phyloP scores from a whole-genome alignment of 2,888 invertebrate species.

The Drosophila merina region DNA sequence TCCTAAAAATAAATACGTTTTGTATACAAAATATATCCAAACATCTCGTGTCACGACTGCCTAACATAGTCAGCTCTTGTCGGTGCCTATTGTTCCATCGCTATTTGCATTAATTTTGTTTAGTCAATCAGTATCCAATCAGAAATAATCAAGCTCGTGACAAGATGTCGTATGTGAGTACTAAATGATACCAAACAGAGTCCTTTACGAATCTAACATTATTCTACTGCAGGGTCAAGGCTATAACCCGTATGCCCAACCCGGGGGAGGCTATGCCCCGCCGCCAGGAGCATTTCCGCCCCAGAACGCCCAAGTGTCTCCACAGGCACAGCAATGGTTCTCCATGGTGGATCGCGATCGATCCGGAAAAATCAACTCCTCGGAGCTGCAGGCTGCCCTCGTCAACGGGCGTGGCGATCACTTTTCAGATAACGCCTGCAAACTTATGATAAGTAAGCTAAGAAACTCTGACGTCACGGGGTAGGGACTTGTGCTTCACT shows the following conservation, averaged over 20 bases:
- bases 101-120: slow-evolving; percentile 21
- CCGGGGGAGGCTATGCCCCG: slow-evolving; percentile 74
- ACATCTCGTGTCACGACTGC: background rate
- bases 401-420: slow-evolving; percentile 92
- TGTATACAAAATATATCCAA: background rate
- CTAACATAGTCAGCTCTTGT: background rate
- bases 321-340: slow-evolving; percentile 94
- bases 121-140: slow-evolving; percentile 38
- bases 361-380: slow-evolving; percentile 91
- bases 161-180: slow-evolving; percentile 80
- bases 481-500: slow-evolving; percentile 2
- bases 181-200: too few relatives aligned
- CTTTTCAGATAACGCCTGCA: slow-evolving; percentile 91
- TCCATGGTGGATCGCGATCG: slow-evolving; percentile 91
- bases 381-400: slow-evolving; percentile 91
- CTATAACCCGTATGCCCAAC: slow-evolving; percentile 71
- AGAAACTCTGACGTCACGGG: slow-evolving; percentile 10
- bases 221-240: slow-evolving; percentile 64
- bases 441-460: slow-evolving; percentile 90
- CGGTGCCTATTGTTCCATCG: slow-evolving; percentile 9
- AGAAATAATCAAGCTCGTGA: slow-evolving; percentile 19
- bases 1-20: too few relatives aligned
- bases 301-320: slow-evolving; percentile 86
- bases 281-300: slow-evolving; percentile 82
- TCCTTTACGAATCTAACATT: background rate